A percentile compares a stretch with the other conserved stretches of the same genome.
phyloP scores from a whole-genome alignment of 2,797 vertebrate species.

The Tarsius wallacei region DNA sequence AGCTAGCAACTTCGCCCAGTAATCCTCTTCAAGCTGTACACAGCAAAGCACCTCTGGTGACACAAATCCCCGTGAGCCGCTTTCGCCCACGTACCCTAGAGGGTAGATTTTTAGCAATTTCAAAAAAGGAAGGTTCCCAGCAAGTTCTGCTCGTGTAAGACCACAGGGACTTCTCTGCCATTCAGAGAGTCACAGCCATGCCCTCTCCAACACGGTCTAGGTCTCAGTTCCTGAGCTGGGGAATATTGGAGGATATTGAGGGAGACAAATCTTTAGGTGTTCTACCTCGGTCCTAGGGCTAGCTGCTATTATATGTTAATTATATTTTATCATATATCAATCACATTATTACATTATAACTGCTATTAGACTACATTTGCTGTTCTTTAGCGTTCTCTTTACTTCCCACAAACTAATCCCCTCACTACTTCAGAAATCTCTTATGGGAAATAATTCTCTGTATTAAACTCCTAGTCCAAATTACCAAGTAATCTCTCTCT shows the following conservation, averaged over 20 bases:
- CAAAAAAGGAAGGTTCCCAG: not conserved
- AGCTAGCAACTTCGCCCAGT: not conserved
- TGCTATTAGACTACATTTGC: not conserved
- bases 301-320: not conserved
- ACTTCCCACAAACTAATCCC: not conserved
- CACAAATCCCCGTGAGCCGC: not conserved
- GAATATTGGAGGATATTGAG: no score
- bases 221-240: not conserved
- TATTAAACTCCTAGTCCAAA: constrained; percentile 44
- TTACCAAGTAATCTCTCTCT: not conserved
- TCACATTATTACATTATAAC: not conserved
- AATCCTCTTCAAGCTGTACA: not conserved
- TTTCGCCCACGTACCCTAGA: not conserved
- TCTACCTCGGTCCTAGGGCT: not conserved
- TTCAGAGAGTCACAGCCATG: not conserved
- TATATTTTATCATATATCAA: constrained; percentile 12
- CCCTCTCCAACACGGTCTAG: constrained; percentile 1
- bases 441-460: constrained; percentile 15
- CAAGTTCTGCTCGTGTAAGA: not conserved
- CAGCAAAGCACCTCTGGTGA: not conserved
- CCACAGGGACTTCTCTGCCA: not conserved
- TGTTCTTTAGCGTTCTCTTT: constrained; percentile 16
- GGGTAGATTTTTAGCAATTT: not conserved
- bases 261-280: not conserved
- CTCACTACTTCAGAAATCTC: not conserved